These are phyloP conservation scores for Bombus difficillimus DNA, from an alignment of 1,140 invertebrate species.

Conservation along the genomic window DNA sequence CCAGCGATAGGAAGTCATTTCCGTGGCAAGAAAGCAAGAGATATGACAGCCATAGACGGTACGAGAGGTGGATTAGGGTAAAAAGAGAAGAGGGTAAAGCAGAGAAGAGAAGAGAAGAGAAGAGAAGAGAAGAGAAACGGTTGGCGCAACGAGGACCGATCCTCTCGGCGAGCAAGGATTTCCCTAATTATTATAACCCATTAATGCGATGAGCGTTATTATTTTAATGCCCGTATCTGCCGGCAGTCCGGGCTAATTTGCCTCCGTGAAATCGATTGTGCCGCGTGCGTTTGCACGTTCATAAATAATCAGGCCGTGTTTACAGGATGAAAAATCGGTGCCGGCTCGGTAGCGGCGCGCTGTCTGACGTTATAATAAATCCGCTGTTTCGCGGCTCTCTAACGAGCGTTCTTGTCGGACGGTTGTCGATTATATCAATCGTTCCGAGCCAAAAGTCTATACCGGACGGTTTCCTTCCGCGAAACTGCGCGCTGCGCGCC, in stretches of 20 bases:
- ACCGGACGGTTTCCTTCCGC: conserved; percentile 28
- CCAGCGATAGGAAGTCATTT: neutral
- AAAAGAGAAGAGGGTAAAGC: neutral
- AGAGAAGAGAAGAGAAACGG: neutral
- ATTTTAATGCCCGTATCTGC: conserved; percentile 79
- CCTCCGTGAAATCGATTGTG: conserved; percentile 78
- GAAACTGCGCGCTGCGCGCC: neutral
- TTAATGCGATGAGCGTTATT: conserved; percentile 81
- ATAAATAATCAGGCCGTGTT: conserved; percentile 78
- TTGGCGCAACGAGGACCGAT: conserved; percentile 65
- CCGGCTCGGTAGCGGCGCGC: conserved; percentile 52
- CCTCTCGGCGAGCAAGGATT: conserved; percentile 74
- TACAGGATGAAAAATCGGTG: conserved; percentile 73
- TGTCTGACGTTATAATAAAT: conserved; percentile 70
- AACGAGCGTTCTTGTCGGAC: conserved; percentile 52
- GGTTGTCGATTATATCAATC: conserved; percentile 52
- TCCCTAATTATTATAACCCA: conserved; percentile 81
- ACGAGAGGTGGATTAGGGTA: too few relatives aligned
- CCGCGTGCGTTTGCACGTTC: conserved; percentile 76
- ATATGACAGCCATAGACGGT: too few relatives aligned
- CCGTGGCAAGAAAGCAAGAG: too few relatives aligned
- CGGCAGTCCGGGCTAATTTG: conserved; percentile 76
- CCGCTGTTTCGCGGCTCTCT: conserved; percentile 66
- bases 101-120: neutral
- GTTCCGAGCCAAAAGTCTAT: conserved; percentile 4